Base-by-base conservation (phyloP, 2,113 vertebrate genomes). In the Australoheros scitulus region DNA sequence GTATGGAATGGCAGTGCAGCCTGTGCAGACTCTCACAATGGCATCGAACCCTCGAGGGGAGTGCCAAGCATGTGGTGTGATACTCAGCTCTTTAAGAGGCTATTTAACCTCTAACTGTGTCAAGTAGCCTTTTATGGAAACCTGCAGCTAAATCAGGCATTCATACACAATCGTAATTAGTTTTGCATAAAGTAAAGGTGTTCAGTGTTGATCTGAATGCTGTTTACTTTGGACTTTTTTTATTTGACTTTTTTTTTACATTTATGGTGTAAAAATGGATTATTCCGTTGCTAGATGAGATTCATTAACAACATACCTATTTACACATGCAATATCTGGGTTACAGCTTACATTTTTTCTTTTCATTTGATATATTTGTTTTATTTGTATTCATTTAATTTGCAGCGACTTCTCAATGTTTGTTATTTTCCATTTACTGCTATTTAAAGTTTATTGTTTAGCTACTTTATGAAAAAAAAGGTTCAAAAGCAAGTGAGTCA, bases 21-120 rank as follows among this genome's bases (percentile, higher is more conserved):
- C 61, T 81, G 78, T 79, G 87, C 86, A 94, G 87, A 90, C 63
- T 52, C 65, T 68, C 76, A 34, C 77, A 83, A 41, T 26, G 38
- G 58, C 78, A 59, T 58, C 18, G 14, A 77, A 83, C 90, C 83
- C 91, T 90, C 34, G 14, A 77, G 89, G 84, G 83, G 77, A 63
- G 59, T 14, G 83, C 15, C 81, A 29, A 68, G 64, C 84, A 75
- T 84, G 87, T 79, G 84, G 84, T 78, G 90, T 20, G 64, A 90
- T 60, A 90, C 88, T 93, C 84, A 78, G 85, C 85, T 82, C 85
- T 90, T 88, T 80, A 89, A 94, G 93, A 90, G 90, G 81, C 90
- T 76, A 82, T 92, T 95, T 94, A 94, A 95, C 93, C 93, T 91
- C 83, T 26, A 85, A 82, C 81, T 77, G 81, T 83, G 88, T 89